phyloP scores from a whole-genome alignment of 2,888 invertebrate species.

The Acrobasis consociella region DNA sequence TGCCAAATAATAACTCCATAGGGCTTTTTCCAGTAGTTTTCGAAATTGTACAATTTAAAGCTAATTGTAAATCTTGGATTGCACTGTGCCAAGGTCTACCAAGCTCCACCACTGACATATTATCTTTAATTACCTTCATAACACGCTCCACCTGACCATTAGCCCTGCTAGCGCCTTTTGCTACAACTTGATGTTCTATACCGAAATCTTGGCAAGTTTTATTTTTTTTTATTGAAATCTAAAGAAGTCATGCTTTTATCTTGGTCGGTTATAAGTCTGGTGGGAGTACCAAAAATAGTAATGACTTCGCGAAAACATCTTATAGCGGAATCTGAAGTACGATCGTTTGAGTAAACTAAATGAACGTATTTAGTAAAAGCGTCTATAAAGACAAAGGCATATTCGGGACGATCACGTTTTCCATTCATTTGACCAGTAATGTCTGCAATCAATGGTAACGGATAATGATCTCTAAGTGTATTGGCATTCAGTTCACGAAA shows the following conservation, averaged over 20 bases:
- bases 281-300: neutral
- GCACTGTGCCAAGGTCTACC: constrained; percentile 5
- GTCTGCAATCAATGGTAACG: too few species aligned
- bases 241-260: neutral
- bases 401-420: too few species aligned
- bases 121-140: constrained; percentile 29
- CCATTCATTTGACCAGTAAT: too few species aligned
- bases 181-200: constrained; percentile 25
- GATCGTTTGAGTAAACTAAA: neutral
- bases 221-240: neutral
- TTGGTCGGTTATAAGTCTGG: neutral
- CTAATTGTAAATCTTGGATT: too few species aligned
- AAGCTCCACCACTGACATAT: constrained; percentile 26
- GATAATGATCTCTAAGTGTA: neutral
- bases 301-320: neutral
- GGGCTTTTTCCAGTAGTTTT: too few species aligned
- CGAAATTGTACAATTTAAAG: too few species aligned
- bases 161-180: constrained; percentile 28
- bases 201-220: neutral
- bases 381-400: too few species aligned
- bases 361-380: too few species aligned
- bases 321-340: neutral
- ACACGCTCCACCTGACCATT: constrained; percentile 28
- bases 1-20: too few species aligned
- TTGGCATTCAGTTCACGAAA: neutral